Evolutionary conservation across 2,797 vertebrate species (phyloP).

Genomic region (Geotrypetes seraphini): DNA sequence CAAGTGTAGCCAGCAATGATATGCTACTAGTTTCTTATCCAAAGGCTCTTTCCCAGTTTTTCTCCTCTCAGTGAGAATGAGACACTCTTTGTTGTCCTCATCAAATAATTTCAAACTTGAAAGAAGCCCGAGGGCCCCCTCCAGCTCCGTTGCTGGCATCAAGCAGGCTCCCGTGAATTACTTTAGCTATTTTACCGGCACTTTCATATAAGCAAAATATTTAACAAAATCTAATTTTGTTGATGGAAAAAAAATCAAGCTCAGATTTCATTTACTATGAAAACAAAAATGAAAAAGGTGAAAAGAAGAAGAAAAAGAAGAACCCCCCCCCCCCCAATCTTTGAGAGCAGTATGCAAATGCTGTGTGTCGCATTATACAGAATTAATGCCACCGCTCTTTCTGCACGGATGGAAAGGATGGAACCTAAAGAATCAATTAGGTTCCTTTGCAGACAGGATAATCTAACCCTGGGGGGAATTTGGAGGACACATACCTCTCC

Average conservation of each 20-base stretch:
- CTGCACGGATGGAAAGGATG: constrained; percentile 2
- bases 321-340: too few relatives aligned
- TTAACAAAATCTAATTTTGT: neutral
- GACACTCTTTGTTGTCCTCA: too few relatives aligned
- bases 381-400: neutral
- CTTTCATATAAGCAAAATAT: too few relatives aligned
- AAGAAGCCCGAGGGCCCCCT: too few relatives aligned
- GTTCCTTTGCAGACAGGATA: neutral
- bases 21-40: too few relatives aligned
- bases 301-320: neutral
- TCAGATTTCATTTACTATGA: constrained; percentile 3
- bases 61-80: too few relatives aligned
- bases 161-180: too few relatives aligned
- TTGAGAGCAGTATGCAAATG: neutral
- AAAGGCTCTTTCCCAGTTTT: too few relatives aligned
- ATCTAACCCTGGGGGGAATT: neutral
- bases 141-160: too few relatives aligned
- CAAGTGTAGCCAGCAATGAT: too few relatives aligned
- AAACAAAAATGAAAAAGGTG: neutral
- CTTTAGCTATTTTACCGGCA: too few relatives aligned
- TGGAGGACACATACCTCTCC: neutral
- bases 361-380: neutral
- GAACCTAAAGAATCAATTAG: constrained; percentile 10
- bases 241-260: constrained; percentile 8
- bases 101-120: too few relatives aligned